These are phyloP conservation scores for Subanguina moxae DNA, from an alignment of 1,140 invertebrate species.

Conservation along the genomic window DNA sequence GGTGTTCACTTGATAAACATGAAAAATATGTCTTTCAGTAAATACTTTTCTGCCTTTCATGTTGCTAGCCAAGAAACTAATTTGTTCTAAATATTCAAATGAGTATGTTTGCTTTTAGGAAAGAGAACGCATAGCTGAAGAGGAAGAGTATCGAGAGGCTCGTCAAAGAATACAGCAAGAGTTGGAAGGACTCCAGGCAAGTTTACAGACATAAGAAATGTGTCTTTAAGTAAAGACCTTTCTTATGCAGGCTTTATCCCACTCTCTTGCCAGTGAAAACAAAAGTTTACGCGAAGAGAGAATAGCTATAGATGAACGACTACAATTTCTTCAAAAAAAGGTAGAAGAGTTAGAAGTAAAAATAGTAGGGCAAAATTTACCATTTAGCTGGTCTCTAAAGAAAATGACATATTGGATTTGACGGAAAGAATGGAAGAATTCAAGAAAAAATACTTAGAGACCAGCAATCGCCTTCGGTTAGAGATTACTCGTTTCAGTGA, in stretches of 20 bases:
- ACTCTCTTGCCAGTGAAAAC: constrained; percentile 40
- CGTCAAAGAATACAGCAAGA: constrained; percentile 27
- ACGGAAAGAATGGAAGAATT: constrained; percentile 9
- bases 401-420: background rate
- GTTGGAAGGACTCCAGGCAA: constrained; percentile 25
- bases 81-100: background rate
- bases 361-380: background rate
- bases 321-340: constrained; percentile 30
- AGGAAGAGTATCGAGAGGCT: constrained; percentile 20
- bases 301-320: constrained; percentile 28
- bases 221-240: constrained; percentile 18
- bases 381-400: background rate
- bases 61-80: too few species aligned
- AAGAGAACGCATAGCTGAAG: constrained; percentile 16
- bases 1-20: too few species aligned
- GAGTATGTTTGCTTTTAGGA: constrained; percentile 12
- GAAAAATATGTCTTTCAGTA: too few species aligned
- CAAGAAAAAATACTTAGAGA: constrained; percentile 5
- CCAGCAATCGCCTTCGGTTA: background rate
- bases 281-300: constrained; percentile 36
- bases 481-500: background rate
- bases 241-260: constrained; percentile 32
- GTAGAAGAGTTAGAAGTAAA: constrained; percentile 9
- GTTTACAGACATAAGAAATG: constrained; percentile 21
- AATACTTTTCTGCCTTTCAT: too few species aligned